Percentiles rank a stretch among this genome's conserved stretches.
phyloP scores from a whole-genome alignment of 2,113 vertebrate species.

The Sceloporus undulatus region DNA sequence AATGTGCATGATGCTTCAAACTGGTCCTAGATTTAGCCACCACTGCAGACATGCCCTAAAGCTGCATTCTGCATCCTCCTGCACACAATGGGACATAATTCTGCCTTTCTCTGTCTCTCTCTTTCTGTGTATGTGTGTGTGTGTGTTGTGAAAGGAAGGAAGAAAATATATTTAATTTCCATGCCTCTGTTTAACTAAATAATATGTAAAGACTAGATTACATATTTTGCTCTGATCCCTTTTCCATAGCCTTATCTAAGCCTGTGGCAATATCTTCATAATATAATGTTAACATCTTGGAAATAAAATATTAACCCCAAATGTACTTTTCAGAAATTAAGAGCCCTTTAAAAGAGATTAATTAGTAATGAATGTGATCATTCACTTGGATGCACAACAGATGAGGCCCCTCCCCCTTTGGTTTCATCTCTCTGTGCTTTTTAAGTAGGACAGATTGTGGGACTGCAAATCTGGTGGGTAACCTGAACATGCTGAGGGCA shows the following conservation, averaged over 20 bases:
- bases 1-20: too few species aligned
- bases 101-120: not conserved
- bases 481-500: conserved; percentile 43
- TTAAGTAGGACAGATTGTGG: conserved; percentile 49
- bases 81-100: not conserved
- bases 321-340: conserved; percentile 47
- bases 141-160: not conserved
- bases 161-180: not conserved
- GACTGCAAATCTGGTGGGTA: conserved; percentile 44
- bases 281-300: conserved; percentile 33
- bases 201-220: not conserved
- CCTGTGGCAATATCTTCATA: not conserved
- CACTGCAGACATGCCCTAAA: not conserved
- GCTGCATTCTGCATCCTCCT: not conserved
- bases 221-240: conserved; percentile 20
- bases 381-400: conserved; percentile 51
- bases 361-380: conserved; percentile 46
- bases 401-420: conserved; percentile 14
- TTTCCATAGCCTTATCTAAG: conserved; percentile 7
- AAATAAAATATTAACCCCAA: conserved; percentile 51
- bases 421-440: conserved; percentile 49
- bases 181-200: not conserved
- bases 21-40: too few species aligned
- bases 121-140: too few species aligned
- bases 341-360: conserved; percentile 34